Evolutionary conservation across 53 echinoderm and acorn worm genomes (phyloP).

Genomic region (Echinarachnius parma): DNA sequence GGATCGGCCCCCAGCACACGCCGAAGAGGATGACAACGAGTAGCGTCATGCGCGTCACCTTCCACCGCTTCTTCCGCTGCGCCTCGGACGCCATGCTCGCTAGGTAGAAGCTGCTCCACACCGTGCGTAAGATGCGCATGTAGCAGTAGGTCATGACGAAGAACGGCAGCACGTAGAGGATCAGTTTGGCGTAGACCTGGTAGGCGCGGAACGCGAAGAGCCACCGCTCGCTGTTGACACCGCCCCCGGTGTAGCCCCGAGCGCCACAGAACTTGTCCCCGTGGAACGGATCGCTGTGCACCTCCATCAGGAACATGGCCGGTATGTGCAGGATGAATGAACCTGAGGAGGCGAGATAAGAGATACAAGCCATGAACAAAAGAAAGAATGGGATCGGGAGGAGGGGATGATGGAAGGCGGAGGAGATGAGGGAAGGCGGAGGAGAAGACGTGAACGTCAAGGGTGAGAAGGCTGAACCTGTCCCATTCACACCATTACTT

Average conservation of each 20-base stretch:
- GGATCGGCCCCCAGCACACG: slow-evolving; percentile 92
- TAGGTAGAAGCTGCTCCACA: slow-evolving; percentile 81
- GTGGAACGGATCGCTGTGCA: slow-evolving; percentile 9
- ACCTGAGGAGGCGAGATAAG: slow-evolving; percentile 39
- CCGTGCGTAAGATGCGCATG: slow-evolving; percentile 63
- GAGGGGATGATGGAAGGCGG: no score
- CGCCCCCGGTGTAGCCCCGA: slow-evolving; percentile 12
- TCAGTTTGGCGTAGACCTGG: slow-evolving; percentile 64
- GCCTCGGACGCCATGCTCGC: slow-evolving; percentile 57
- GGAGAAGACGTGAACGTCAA: no score
- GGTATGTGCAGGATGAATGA: slow-evolving; percentile 87
- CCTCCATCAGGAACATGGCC: slow-evolving; percentile 61
- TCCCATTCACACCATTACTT: no score
- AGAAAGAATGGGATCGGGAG: not conserved
- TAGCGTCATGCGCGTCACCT: slow-evolving; percentile 90
- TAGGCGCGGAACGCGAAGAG: slow-evolving; percentile 51
- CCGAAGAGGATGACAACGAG: slow-evolving; percentile 87
- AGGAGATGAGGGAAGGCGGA: no score
- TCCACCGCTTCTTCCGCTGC: slow-evolving; percentile 69
- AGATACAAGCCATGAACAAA: not conserved
- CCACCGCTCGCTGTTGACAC: slow-evolving; percentile 11
- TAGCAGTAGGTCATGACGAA: slow-evolving; percentile 83
- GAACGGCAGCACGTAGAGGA: slow-evolving; percentile 79
- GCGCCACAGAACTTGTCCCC: slow-evolving; percentile 49
- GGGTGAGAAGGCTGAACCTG: no score